Evolutionary conservation across 2,888 invertebrate genomes (phyloP).

Genomic region (Amphipoea lucens): DNA sequence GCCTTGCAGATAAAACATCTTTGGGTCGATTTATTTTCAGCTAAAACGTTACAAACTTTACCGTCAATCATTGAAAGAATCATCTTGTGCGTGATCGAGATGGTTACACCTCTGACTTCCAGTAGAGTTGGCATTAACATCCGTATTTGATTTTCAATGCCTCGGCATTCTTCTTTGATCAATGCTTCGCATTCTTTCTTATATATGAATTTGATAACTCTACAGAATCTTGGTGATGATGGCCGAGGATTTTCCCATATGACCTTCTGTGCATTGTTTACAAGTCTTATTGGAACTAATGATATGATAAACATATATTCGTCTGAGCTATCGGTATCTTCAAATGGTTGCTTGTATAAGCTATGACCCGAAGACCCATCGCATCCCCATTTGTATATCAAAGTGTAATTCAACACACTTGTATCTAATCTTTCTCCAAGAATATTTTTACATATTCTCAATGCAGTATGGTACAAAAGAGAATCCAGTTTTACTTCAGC

Average conservation of each 20-base stretch:
- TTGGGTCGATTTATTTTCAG: constrained; percentile 5
- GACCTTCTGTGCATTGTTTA: constrained; percentile 7
- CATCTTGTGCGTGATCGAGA: not conserved
- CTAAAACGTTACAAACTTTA: constrained; percentile 6
- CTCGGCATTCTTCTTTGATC: constrained; percentile 12
- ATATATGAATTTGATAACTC: constrained; percentile 1
- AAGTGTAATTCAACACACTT: not conserved
- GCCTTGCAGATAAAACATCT: constrained; percentile 13
- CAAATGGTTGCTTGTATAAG: constrained; percentile 36
- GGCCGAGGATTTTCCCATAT: constrained; percentile 9
- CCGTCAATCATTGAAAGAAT: constrained; percentile 6
- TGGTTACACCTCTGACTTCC: not conserved
- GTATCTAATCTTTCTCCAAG: not conserved
- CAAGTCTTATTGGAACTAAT: constrained; percentile 15
- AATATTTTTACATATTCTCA: constrained; percentile 9
- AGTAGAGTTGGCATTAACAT: not conserved
- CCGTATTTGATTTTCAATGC: not conserved
- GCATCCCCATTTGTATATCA: not conserved
- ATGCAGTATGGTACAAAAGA: not conserved
- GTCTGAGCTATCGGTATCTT: constrained; percentile 18
- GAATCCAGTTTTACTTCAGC: not conserved
- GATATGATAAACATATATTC: constrained; percentile 18
- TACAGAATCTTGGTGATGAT: constrained; percentile 15
- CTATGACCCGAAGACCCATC: constrained; percentile 1
- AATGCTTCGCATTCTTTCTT: constrained; percentile 9